Conservation (phyloP, 2,888 invertebrate species). For the Diadegma fenestrale region DNA sequence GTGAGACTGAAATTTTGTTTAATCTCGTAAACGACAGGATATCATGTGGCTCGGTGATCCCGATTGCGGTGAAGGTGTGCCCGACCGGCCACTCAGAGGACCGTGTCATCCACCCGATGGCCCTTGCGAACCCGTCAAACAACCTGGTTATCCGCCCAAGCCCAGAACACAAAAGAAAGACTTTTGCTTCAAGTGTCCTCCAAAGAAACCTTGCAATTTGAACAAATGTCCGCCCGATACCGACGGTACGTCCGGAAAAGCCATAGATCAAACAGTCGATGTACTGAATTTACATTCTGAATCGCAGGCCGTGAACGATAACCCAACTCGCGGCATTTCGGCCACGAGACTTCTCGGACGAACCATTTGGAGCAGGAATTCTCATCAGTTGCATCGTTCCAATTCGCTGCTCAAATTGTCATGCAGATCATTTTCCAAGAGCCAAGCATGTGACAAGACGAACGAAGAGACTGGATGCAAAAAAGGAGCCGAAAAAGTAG, state of each 20-base stretch:
- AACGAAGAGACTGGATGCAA: constrained; percentile 10
- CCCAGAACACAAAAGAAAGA: constrained; percentile 75
- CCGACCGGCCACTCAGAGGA: constrained; percentile 71
- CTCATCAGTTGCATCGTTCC: not conserved
- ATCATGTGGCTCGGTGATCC: constrained; percentile 72
- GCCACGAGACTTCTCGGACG: not conserved
- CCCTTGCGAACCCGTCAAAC: constrained; percentile 75
- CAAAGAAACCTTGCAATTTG: constrained; percentile 78
- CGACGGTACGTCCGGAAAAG: constrained; percentile 79
- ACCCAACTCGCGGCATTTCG: not conserved
- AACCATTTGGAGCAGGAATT: constrained; percentile 33
- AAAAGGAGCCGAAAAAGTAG: not conserved
- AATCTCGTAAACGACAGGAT: constrained; percentile 64
- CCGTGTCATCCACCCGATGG: constrained; percentile 78
- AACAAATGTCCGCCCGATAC: constrained; percentile 76
- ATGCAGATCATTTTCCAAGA: constrained; percentile 37
- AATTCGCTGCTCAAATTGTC: not conserved
- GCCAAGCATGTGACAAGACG: constrained; percentile 19
- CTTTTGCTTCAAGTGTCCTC: constrained; percentile 80
- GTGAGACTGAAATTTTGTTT: constrained; percentile 52
- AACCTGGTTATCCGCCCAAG: constrained; percentile 77
- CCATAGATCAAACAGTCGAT: constrained; percentile 41
- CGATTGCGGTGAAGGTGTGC: constrained; percentile 76
- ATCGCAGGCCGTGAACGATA: constrained; percentile 68
- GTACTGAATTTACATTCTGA: constrained; percentile 70